A percentile compares a stretch with the other conserved stretches of the same genome.
Evolutionary conservation across 2,888 invertebrate species (phyloP).

Genomic region (Stenodema calcarata): DNA sequence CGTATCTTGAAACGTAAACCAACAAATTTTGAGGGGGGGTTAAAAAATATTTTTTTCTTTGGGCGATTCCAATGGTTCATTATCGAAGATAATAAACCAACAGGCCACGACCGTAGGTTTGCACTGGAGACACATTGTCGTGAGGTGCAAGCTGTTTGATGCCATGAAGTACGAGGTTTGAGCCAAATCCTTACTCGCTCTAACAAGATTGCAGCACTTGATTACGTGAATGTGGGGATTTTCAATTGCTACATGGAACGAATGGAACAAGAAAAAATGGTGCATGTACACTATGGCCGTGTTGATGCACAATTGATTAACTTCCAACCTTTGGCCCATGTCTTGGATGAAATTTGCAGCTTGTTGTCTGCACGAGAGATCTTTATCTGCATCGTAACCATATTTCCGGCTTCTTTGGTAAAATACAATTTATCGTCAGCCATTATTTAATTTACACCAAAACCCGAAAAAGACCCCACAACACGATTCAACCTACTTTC

Average conservation of each 20-base stretch:
- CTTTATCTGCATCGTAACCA: conserved; percentile 93
- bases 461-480: conserved; percentile 4
- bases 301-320: conserved; percentile 97
- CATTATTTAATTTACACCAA: conserved; percentile 68
- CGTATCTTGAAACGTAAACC: too few relatives aligned
- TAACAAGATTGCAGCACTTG: conserved; percentile 92
- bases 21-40: too few relatives aligned
- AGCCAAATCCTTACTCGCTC: conserved; percentile 95
- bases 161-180: conserved; percentile 99
- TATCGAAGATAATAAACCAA: too few relatives aligned
- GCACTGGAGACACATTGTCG: conserved; percentile 97
- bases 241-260: conserved; percentile 96
- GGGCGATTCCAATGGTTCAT: too few relatives aligned
- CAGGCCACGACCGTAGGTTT: conserved; percentile 96
- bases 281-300: conserved; percentile 99
- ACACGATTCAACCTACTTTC: too few relatives aligned
- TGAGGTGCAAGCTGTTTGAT: conserved; percentile 94
- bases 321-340: conserved; percentile 96
- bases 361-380: conserved; percentile 93
- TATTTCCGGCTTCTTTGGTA: conserved; percentile 87
- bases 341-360: conserved; percentile 98
- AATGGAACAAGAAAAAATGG: conserved; percentile 97
- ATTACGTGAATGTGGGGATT: conserved; percentile 98
- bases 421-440: conserved; percentile 93
- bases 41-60: too few relatives aligned